Conservation (phyloP, 2,113 vertebrate genomes). For the Clupea harengus region DNA sequence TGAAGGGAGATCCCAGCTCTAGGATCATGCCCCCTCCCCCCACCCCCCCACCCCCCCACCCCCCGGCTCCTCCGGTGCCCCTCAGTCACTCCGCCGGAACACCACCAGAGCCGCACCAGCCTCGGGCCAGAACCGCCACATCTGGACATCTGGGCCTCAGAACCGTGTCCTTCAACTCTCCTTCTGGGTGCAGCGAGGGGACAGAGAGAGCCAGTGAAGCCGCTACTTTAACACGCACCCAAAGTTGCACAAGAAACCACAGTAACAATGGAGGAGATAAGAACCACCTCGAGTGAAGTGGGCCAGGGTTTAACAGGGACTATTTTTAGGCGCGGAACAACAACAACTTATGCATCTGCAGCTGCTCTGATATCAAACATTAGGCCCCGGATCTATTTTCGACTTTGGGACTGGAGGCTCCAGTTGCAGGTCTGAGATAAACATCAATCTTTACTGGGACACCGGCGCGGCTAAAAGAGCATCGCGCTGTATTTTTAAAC, state of each 20-base stretch:
- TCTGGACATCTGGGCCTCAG: background rate
- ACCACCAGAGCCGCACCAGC: background rate
- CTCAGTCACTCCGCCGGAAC: background rate
- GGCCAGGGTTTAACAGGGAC: background rate
- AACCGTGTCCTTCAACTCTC: background rate
- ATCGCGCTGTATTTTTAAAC: background rate
- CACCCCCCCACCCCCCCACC: background rate
- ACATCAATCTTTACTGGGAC: slow-evolving; percentile 17
- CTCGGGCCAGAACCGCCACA: background rate
- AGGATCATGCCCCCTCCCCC: background rate
- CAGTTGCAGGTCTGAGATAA: slow-evolving; percentile 1
- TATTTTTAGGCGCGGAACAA: slow-evolving; percentile 3
- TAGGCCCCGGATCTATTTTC: slow-evolving; percentile 1
- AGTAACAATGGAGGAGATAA: slow-evolving; percentile 14
- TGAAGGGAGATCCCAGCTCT: background rate
- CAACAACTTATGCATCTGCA: slow-evolving; percentile 13
- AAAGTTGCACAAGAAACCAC: slow-evolving; percentile 5
- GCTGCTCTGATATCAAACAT: slow-evolving; percentile 17
- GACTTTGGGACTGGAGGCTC: slow-evolving; percentile 10
- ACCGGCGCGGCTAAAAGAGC: background rate
- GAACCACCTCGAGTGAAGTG: background rate
- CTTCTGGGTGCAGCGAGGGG: background rate
- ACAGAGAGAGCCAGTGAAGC: background rate
- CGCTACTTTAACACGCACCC: background rate
- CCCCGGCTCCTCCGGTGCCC: no score